A percentile compares a stretch with the other conserved stretches of the same genome.
These are phyloP conservation scores for Tenrec ecaudatus DNA, from an alignment of 2,113 vertebrate genomes.

Conservation along the genomic window DNA sequence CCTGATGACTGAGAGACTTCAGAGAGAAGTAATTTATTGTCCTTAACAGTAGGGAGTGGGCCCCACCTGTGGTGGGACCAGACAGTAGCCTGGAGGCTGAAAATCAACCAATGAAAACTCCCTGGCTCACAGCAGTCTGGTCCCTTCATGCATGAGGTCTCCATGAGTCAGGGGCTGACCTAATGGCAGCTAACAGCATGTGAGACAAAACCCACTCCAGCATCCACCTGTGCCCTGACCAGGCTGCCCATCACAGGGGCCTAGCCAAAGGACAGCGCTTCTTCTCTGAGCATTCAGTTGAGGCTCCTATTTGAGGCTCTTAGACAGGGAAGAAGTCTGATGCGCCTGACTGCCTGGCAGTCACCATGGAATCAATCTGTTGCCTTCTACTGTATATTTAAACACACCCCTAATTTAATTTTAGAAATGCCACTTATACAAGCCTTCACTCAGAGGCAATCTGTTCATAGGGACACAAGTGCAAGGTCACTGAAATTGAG, in stretches of 20 bases:
- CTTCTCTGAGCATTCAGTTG: neutral
- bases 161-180: neutral
- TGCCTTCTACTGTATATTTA: neutral
- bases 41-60: too few species aligned
- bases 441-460: neutral
- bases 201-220: neutral
- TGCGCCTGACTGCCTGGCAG: neutral
- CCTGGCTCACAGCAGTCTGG: neutral
- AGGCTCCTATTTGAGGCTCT: neutral
- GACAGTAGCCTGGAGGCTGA: too few species aligned
- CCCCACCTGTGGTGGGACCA: too few species aligned
- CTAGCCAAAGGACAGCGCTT: neutral
- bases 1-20: too few species aligned
- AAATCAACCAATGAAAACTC: neutral
- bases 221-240: neutral
- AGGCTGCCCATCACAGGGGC: neutral
- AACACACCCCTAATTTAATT: neutral
- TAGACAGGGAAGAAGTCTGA: neutral
- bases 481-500: neutral
- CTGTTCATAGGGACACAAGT: neutral
- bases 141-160: neutral
- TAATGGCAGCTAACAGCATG: neutral
- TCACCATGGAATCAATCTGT: too few species aligned
- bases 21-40: too few species aligned
- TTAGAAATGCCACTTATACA: neutral